Evolutionary conservation across 1,140 invertebrate genomes (phyloP).

Genomic region (Trichonephila clavipes): DNA sequence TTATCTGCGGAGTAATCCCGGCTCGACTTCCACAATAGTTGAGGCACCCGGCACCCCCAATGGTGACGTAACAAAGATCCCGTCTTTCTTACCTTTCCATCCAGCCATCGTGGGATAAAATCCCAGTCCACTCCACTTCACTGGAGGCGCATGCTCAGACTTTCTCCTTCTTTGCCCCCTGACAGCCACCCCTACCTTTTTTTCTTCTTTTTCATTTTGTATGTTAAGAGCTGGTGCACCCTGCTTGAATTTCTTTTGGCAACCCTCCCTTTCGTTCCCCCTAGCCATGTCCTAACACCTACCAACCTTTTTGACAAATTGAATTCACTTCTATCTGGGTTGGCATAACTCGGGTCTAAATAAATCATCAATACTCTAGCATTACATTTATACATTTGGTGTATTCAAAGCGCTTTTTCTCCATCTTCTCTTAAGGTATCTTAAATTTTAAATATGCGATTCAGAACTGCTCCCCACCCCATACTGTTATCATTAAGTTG

Average conservation of each 20-base stretch:
- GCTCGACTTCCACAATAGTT: slow-evolving; percentile 72
- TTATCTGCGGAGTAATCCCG: slow-evolving; percentile 76
- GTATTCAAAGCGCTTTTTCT: not conserved
- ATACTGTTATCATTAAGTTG: no score
- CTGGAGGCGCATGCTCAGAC: slow-evolving; percentile 55
- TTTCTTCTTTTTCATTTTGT: slow-evolving; percentile 35
- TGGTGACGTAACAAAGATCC: slow-evolving; percentile 76
- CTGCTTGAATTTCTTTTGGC: slow-evolving; percentile 67
- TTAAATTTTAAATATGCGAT: no score
- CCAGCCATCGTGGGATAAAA: slow-evolving; percentile 73
- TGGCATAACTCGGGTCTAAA: not conserved
- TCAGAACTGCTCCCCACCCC: no score
- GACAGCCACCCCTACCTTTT: slow-evolving; percentile 1
- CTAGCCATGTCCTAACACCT: slow-evolving; percentile 7
- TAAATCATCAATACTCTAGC: not conserved
- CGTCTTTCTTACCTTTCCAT: slow-evolving; percentile 63
- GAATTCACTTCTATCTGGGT: slow-evolving; percentile 39
- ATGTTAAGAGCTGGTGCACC: slow-evolving; percentile 68
- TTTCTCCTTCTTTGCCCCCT: slow-evolving; percentile 19
- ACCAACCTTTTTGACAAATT: slow-evolving; percentile 21
- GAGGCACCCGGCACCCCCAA: slow-evolving; percentile 33
- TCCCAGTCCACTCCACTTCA: slow-evolving; percentile 59
- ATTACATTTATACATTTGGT: not conserved
- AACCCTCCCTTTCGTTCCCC: not conserved
- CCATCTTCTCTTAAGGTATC: not conserved